Evolutionary conservation across 2,888 invertebrate species (phyloP).

Genomic region (Electrophaes corylata): DNA sequence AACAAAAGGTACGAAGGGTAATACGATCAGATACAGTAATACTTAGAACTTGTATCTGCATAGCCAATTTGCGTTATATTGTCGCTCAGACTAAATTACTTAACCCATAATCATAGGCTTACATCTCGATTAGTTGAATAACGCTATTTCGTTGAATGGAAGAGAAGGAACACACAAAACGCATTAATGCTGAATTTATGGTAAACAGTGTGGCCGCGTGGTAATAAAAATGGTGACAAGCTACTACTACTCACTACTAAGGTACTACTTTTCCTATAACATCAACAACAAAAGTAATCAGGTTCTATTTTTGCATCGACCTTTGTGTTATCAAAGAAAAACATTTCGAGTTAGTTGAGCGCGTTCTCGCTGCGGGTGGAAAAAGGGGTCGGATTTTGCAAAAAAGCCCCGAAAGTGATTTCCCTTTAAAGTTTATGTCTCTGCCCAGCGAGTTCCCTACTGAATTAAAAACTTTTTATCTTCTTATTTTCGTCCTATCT

Average conservation of each 20-base stretch:
- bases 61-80: conserved; percentile 32
- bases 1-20: conserved; percentile 29
- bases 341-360: conserved; percentile 39
- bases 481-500: conserved; percentile 36
- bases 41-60: conserved; percentile 20
- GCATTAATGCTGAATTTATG: conserved; percentile 13
- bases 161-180: conserved; percentile 13
- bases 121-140: conserved; percentile 31
- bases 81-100: conserved; percentile 20
- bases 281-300: conserved; percentile 26
- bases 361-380: conserved; percentile 39
- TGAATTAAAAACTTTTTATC: conserved; percentile 42
- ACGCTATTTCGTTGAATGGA: conserved; percentile 22
- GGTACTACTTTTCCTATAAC: background rate
- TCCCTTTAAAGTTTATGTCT: conserved; percentile 44
- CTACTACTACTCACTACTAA: background rate
- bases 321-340: conserved; percentile 39
- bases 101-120: conserved; percentile 33
- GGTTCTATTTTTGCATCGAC: conserved; percentile 33
- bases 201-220: conserved; percentile 3
- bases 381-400: conserved; percentile 39
- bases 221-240: background rate
- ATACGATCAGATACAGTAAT: conserved; percentile 30
- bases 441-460: conserved; percentile 41
- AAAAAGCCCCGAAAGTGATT: conserved; percentile 43